Base-by-base conservation (phyloP, 2,113 vertebrate species). In the Polypterus bichir region DNA sequence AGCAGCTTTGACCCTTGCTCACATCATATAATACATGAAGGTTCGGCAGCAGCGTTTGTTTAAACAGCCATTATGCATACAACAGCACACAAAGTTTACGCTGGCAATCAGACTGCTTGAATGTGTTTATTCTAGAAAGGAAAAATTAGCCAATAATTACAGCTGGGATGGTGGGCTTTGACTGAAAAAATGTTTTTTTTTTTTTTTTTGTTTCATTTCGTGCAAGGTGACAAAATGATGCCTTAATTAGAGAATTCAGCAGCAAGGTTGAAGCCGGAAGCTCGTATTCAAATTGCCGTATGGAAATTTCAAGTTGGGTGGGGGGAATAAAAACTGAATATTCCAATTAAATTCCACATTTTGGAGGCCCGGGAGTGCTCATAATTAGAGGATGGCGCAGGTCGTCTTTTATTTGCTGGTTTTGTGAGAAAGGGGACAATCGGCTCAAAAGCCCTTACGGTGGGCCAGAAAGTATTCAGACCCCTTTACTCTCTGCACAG, bases 1-100 rank as follows among this genome's bases (percentile, higher is more conserved):
- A 85, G 75, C 8, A 4, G 72, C 74, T 82, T 71, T 85, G 81
- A 88, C 88, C 78, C 78, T 66, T 65, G 65, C 70, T 86, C 74
- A 74, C 70, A 78, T 79, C 79, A 73, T 71, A 76, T 69, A 78
- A 76, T 68, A 68, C 72, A 71, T 67, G 64, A 71, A 69, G 73
- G 72, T 76, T 64, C 54, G 49, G 68, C 27, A 54, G 51, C 64
- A 70, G 62, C 62, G 81, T 65, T 60, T 78, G 62, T 79, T 89
- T 86, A 77, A 80, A 69, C 70, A 77, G 45, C 68, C 73, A 81
- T 81, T 81, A 79, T 82, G 69, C 49, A 74, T 72, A 66, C 71
- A 27, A 27, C 27, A 61, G 70, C 71, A 67, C 78, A 65, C 69
- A 74, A 75, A 82, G 73, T 73, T 62, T 71, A 59, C 65, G 4